Evolutionary conservation across 1,140 invertebrate genomes (phyloP), one percentile per base, ranked within the genome.

Genomic region (Microvelia longipes): DNA sequence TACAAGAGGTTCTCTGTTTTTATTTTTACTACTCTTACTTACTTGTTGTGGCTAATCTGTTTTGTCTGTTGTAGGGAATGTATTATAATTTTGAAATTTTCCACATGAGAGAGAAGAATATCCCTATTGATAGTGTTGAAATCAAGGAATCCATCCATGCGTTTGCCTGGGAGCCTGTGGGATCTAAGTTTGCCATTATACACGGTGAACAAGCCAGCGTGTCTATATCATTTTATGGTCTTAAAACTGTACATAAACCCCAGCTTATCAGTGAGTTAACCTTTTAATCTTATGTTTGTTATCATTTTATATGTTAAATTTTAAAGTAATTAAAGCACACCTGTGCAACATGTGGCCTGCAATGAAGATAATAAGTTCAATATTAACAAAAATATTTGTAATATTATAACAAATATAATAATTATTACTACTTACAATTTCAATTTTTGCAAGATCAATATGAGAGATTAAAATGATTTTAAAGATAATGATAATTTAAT

Each of bases 21-120:
- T 2, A 5, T 27, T 65, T 5, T 27, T 5, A 5, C 24, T 27
- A 11, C 63, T 65, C 26, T 24, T 27, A 24, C n/a, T n/a, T n/a
- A 30, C 28, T 67, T 24, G 2, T 29, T 11, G 35, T 60, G 5
- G 19, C 5, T 60, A 5, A 11, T 19, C 5, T 50, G 19, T 50
- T 5, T 50, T 50, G 35, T 50, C 73, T 75, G 74, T 81, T 82
- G 60, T 75, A 90, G 87, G 95, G 96, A 74, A 93, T 98, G 86
- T 96, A 96, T 75, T 98, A 94, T 81, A 98, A 99, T 79, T 97
- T 99, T 82, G 97, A 99, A 82, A 93, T 99, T 73, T 99, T 99
- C 83, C 93, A 97, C 76, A 95, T 98, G 88, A 83, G 93, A 69
- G 95, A 98, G 77, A 99, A 99, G 78, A 90, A 98, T 78, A 93